Evolutionary conservation across 1,140 invertebrate species (phyloP).

Genomic region (Drosophila athabasca): DNA sequence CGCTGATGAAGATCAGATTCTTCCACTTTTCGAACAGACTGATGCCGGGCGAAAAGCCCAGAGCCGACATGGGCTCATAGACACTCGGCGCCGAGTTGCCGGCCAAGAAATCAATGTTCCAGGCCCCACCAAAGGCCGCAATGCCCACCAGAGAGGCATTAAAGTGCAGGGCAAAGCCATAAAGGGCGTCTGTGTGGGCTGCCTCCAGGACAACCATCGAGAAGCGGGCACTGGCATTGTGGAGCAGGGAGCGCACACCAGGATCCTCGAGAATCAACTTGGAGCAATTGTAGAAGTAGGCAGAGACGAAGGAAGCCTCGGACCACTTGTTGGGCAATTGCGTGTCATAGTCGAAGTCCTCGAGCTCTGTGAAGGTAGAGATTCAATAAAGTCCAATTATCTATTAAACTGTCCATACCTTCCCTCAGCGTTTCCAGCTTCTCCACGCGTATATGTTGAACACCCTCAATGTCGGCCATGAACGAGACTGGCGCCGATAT

Average conservation of each 20-base stretch:
- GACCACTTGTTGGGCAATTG: constrained; percentile 40
- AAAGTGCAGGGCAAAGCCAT: constrained; percentile 64
- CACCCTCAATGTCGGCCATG: constrained; percentile 50
- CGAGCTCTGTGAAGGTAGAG: constrained; percentile 8
- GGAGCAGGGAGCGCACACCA: constrained; percentile 52
- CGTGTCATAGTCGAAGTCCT: neutral
- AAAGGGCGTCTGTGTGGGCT: constrained; percentile 58
- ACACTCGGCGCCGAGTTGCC: constrained; percentile 70
- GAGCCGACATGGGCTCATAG: constrained; percentile 75
- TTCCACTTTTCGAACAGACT: constrained; percentile 75
- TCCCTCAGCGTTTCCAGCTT: constrained; percentile 27
- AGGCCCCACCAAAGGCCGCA: constrained; percentile 51
- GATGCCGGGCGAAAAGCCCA: constrained; percentile 67
- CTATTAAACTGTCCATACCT: constrained; percentile 10
- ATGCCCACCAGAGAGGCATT: constrained; percentile 68
- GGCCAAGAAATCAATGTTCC: constrained; percentile 67
- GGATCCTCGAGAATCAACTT: constrained; percentile 35
- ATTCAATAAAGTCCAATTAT: neutral
- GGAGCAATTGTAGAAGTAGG: constrained; percentile 46
- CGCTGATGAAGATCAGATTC: constrained; percentile 76
- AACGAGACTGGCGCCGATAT: constrained; percentile 18
- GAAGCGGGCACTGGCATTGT: constrained; percentile 38
- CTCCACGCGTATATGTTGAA: constrained; percentile 48
- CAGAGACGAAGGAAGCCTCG: constrained; percentile 26
- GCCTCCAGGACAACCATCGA: constrained; percentile 70